Evolutionary conservation across 2,113 vertebrate species (phyloP), one percentile per base, ranked within the genome.

Genomic region (Odocoileus virginianus): DNA sequence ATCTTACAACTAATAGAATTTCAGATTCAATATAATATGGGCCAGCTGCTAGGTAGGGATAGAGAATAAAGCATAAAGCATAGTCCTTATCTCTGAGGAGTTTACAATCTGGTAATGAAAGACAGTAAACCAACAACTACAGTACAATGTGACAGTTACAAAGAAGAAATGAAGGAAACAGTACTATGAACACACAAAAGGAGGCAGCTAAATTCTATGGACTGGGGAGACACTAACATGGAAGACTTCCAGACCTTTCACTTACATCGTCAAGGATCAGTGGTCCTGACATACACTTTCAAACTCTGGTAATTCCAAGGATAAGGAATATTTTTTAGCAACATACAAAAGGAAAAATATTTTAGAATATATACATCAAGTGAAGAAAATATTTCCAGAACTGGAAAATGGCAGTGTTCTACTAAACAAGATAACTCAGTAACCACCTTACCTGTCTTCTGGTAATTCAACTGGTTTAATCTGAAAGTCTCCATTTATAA

Each of bases 401-500:
- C 16, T 74, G 55, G 50, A 25, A 92, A 86, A 95, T 28, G 16
- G 28, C 33, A 92, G 45, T 30, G 25, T 58, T 93, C 89, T 40
- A 61, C 47, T n/a, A 55, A 71, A 91, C 14, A 82, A 76, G 52
- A 33, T 61, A 60, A 87, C 28, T 55, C 57, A 58, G 57, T 21
- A 94, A 21, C 23, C 71, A 1, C 60, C 98, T 98, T 97, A 99
- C 99, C 99, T 99, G 98, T 99, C 99, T 92, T 99, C 99, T 52
- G 99, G 99, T 92, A 99, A 97, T 76, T 99, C 99, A 10, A 98
- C n/a, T 13, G 99, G 99, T 89, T 99, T 99, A 96, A 99, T 99
- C 98, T 99, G 98, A 95, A 99, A 99, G 84, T 98, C 99, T 95
- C 99, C 99, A 97, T 99, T 99, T 45, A 99, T 98, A 76, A 99